Conservation (phyloP, 2,113 vertebrate genomes). For the Carlito syrichta region DNA sequence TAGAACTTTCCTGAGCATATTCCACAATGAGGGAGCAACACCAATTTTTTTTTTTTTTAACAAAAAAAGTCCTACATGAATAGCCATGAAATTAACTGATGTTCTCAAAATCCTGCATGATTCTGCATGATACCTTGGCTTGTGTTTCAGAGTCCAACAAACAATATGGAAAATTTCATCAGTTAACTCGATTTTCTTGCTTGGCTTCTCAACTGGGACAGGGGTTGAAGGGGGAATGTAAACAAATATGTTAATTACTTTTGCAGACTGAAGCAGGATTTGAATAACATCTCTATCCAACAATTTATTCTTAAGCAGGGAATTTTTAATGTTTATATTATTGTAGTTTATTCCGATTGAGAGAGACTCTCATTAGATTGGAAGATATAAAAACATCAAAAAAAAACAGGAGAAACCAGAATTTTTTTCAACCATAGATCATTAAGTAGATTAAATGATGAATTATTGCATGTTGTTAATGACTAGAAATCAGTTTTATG, state of each 20-base stretch:
- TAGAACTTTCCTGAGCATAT: background rate
- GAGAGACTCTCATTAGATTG: background rate
- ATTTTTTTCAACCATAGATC: conserved; percentile 3
- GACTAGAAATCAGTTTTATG: background rate
- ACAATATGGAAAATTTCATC: background rate
- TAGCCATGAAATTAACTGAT: background rate
- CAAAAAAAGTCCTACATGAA: background rate
- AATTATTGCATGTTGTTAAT: background rate
- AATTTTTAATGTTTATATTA: background rate
- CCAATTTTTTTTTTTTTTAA: background rate
- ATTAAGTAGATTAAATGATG: background rate
- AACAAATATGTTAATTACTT: background rate
- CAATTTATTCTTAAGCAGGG: background rate
- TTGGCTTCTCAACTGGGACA: background rate
- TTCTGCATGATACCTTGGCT: background rate
- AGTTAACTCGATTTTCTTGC: background rate
- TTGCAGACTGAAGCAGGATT: background rate
- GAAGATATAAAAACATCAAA: background rate
- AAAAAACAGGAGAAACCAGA: background rate
- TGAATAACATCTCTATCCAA: background rate
- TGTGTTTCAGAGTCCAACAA: background rate
- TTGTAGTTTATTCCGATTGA: conserved; percentile 4
- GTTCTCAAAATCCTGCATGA: background rate
- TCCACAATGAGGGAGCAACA: background rate
- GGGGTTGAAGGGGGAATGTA: background rate